Conservation (phyloP, 2,888 invertebrate genomes). For the Sthenelais limicola region DNA sequence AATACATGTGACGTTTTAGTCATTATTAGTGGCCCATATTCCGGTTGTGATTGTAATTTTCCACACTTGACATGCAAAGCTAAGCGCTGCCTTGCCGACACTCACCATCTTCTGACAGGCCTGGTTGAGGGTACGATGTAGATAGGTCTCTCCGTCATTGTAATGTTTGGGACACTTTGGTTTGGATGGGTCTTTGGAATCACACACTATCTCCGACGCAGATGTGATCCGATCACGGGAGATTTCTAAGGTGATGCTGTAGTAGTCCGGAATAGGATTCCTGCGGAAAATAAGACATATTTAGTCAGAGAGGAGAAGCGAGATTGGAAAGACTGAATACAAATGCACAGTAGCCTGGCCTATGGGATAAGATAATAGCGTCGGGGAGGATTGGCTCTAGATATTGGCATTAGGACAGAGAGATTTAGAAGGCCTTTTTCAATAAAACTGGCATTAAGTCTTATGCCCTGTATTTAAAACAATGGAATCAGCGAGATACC, state of each 20-base stretch:
- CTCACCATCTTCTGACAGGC: conserved; percentile 61
- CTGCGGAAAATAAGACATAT: conserved; percentile 53
- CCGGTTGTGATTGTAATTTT: not conserved
- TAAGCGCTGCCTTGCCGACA: not conserved
- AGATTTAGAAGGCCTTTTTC: too few relatives aligned
- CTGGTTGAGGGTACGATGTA: conserved; percentile 59
- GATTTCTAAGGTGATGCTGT: conserved; percentile 64
- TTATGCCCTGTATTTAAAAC: too few relatives aligned
- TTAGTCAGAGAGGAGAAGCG: not conserved
- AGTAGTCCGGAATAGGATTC: conserved; percentile 68
- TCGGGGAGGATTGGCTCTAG: too few relatives aligned
- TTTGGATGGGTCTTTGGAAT: conserved; percentile 58
- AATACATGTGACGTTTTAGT: too few relatives aligned
- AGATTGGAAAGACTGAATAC: not conserved
- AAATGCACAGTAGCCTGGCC: too few relatives aligned
- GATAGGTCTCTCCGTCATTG: conserved; percentile 62
- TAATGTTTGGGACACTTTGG: conserved; percentile 61
- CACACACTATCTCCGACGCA: conserved; percentile 61
- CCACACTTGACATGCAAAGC: not conserved
- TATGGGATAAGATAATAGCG: too few relatives aligned
- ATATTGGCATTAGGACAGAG: too few relatives aligned
- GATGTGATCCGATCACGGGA: conserved; percentile 60
- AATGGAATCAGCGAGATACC: too few relatives aligned
- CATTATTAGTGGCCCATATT: too few relatives aligned
- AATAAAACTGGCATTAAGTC: too few relatives aligned